phyloP scores from a whole-genome alignment of 2,113 vertebrate species.

The Channa argus region DNA sequence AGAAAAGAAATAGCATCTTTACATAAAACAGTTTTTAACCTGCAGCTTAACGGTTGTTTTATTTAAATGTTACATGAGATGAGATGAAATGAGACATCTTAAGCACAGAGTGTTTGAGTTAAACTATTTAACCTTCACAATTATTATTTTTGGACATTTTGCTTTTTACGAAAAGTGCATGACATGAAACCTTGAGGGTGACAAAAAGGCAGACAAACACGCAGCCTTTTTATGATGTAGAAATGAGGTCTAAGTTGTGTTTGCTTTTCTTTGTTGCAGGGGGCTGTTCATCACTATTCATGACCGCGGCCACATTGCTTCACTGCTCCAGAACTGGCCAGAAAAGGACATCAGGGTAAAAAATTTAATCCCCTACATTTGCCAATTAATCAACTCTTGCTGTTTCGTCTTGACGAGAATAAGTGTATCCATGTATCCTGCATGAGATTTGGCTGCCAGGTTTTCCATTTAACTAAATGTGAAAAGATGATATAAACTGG shows the following conservation, averaged over 20 bases:
- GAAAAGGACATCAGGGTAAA: constrained; percentile 89
- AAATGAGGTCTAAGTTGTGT: not conserved
- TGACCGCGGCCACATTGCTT: constrained; percentile 91
- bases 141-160: no score
- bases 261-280: constrained; percentile 77
- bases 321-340: constrained; percentile 93
- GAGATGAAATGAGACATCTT: not conserved
- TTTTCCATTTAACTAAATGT: no score
- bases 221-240: constrained; percentile 1
- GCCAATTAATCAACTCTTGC: no score
- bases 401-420: no score
- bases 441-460: no score
- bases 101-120: constrained; percentile 1
- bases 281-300: constrained; percentile 97
- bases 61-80: constrained; percentile 27
- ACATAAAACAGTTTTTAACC: constrained; percentile 43
- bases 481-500: no score
- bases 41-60: constrained; percentile 37
- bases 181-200: not conserved
- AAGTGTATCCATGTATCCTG: no score
- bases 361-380: not conserved
- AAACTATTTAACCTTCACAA: not conserved
- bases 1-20: constrained; percentile 18
- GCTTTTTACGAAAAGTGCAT: no score
- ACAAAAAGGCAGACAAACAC: not conserved